phyloP scores from a whole-genome alignment of 2,113 vertebrate species.

The Cygnus buccinator region DNA sequence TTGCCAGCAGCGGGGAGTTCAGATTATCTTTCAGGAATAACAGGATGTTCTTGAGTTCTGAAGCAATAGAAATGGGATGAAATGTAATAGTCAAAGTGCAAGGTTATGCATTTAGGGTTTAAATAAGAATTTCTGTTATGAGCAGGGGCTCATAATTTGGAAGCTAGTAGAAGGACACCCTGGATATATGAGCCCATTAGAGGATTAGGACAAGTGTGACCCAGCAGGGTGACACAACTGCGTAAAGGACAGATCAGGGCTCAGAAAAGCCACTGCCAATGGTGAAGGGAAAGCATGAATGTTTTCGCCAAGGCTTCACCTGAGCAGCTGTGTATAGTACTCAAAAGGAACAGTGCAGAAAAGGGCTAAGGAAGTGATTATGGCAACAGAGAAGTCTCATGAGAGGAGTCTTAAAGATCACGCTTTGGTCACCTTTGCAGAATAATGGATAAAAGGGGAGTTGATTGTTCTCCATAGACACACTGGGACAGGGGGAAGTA shows the following conservation, averaged over 20 bases:
- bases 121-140: conserved; percentile 24
- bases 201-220: neutral
- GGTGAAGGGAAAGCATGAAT: neutral
- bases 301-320: neutral
- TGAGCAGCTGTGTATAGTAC: neutral
- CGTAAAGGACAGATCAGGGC: neutral
- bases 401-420: neutral
- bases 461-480: neutral
- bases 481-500: neutral
- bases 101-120: conserved; percentile 36
- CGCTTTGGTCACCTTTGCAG: neutral
- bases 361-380: neutral
- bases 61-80: conserved; percentile 31
- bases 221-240: neutral
- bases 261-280: neutral
- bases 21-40: conserved; percentile 25
- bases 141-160: conserved; percentile 7
- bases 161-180: conserved; percentile 1
- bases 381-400: neutral
- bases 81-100: conserved; percentile 37
- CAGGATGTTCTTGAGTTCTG: conserved; percentile 30
- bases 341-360: neutral
- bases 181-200: conserved; percentile 4
- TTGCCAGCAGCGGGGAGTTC: neutral
- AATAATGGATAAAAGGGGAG: neutral